These are phyloP conservation scores for Hyposoter didymator DNA, from an alignment of 2,888 invertebrate species.

Conservation along the genomic window DNA sequence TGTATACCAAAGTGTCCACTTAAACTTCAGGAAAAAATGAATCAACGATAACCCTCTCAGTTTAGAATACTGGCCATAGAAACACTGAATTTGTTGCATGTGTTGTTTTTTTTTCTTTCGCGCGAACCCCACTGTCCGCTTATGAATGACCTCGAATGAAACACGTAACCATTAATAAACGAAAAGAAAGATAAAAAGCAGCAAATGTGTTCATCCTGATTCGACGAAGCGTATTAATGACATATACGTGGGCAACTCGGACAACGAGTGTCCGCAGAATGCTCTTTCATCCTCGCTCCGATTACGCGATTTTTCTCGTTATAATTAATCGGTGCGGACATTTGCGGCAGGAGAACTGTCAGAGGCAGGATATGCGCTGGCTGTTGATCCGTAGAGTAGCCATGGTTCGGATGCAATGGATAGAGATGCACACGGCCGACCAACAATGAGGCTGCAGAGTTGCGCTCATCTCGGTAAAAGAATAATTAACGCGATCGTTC, in stretches of 20 bases:
- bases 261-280: constrained; percentile 51
- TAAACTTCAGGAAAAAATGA: neutral
- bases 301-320: constrained; percentile 62
- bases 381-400: constrained; percentile 34
- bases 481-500: constrained; percentile 63
- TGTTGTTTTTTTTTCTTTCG: neutral
- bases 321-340: constrained; percentile 64
- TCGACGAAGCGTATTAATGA: constrained; percentile 14
- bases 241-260: neutral
- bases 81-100: neutral
- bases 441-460: constrained; percentile 56
- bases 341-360: constrained; percentile 62
- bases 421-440: constrained; percentile 52
- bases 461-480: constrained; percentile 56
- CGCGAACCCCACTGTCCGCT: neutral
- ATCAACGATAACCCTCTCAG: neutral
- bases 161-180: neutral
- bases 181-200: neutral
- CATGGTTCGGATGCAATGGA: constrained; percentile 17
- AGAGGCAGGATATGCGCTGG: constrained; percentile 52
- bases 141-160: constrained; percentile 12
- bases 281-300: constrained; percentile 36
- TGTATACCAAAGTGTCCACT: neutral
- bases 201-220: constrained; percentile 21
- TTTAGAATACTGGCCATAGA: neutral